A percentile compares a stretch with the other conserved stretches of the same genome.
phyloP scores from a whole-genome alignment of 2,113 vertebrate genomes.

The Myanophis thanlyinensis region DNA sequence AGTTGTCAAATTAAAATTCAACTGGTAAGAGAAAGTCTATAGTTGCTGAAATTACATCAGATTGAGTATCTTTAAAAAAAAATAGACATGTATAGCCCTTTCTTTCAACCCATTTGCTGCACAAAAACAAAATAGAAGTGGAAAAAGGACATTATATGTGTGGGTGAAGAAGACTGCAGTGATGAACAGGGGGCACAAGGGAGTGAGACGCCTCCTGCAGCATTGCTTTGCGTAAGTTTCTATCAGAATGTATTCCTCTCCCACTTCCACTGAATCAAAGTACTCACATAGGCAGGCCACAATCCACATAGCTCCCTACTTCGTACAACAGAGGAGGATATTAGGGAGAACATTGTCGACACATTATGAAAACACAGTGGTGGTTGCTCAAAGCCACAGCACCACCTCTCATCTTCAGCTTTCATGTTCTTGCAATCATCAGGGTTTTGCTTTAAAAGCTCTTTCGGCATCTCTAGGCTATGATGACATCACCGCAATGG shows the following conservation, averaged over 20 bases:
- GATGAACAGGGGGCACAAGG: background rate
- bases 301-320: background rate
- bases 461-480: conserved; percentile 20
- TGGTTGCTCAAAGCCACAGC: background rate
- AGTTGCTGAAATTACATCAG: background rate
- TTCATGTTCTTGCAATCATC: conserved; percentile 26
- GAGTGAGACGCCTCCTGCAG: background rate
- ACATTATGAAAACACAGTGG: background rate
- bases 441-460: conserved; percentile 22
- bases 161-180: background rate
- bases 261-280: background rate
- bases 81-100: background rate
- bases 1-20: background rate
- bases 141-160: too few relatives aligned
- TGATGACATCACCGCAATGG: conserved; percentile 14
- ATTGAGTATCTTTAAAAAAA: background rate
- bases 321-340: background rate
- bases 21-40: background rate
- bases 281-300: background rate
- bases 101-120: background rate
- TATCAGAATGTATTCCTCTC: background rate
- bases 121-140: background rate
- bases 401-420: conserved; percentile 8
- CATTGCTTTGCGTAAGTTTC: background rate
- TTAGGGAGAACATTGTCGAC: background rate